Base-by-base conservation (phyloP, 2,797 vertebrate species). In the Cetoscarus ocellatus region DNA sequence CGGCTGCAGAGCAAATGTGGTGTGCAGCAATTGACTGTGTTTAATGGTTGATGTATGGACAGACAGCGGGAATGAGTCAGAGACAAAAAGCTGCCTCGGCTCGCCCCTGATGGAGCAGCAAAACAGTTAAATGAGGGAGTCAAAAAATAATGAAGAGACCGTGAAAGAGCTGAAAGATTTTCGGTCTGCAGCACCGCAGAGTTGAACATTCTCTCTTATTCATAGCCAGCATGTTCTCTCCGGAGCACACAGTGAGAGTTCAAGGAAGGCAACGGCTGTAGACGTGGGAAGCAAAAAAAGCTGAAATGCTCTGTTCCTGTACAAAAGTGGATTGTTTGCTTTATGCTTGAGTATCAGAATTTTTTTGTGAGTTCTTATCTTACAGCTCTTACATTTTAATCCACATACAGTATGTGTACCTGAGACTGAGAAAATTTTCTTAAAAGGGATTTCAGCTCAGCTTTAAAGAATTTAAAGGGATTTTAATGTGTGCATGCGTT, bases 1-100 rank as follows among this genome's bases (percentile, higher is more conserved):
- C 14, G 43, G 57, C 38, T 45, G 47, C 42, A 27, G 67, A 66
- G 64, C 61, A 77, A 84, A 74, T 79, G 83, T 76, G 61, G 47
- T 57, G 65, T 71, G 60, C 19, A 59, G 59, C 18, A 5, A 75
- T 68, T 77, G 44, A 44, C 7, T 68, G 61, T 36, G 69, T 73
- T 77, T 75, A 75, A 79, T 63, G 67, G 70, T 57, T 65, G 77
- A 80, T 50, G 47, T 61, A 67, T 67, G 65, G 66, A 55, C 70
- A 57, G 50, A 70, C 61, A 70, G n/a, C 11, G 36, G 39, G 58
- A 70, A 55, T 61, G 47, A 73, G n/a, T 42, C 54, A 47, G 50
- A 51, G 11, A 35, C 12, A 38, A 6, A 58, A 53, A 38, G 15
- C 5, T 10, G 38, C 36, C n/a, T 36, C 0, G 47, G 54, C 19